A percentile compares a stretch with the other conserved stretches of the same genome.
phyloP scores from a whole-genome alignment of 1,140 invertebrate genomes.

The Aphaenogaster rudis region DNA sequence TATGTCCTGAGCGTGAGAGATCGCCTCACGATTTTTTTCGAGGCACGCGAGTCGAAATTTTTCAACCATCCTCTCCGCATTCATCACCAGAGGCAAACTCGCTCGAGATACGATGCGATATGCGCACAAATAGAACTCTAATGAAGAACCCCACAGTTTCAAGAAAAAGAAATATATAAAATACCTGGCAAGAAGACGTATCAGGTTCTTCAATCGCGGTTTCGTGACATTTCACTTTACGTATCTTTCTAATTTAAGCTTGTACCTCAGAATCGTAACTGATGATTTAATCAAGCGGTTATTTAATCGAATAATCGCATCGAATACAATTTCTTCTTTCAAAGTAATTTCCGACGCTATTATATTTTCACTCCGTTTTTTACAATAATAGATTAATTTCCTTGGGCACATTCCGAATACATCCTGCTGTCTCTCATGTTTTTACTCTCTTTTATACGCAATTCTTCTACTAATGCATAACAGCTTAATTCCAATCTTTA shows the following conservation, averaged over 20 bases:
- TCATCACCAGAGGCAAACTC: slow-evolving; percentile 1
- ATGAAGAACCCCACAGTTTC: not conserved
- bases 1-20: slow-evolving; percentile 25
- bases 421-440: not conserved
- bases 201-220: not conserved
- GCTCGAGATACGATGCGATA: not conserved
- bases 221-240: not conserved
- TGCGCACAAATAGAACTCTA: not conserved
- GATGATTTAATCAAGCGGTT: not conserved
- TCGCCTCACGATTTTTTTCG: slow-evolving; percentile 9
- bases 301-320: slow-evolving; percentile 25
- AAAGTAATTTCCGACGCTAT: not conserved
- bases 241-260: not conserved
- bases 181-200: not conserved
- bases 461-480: not conserved
- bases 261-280: not conserved
- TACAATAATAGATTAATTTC: not conserved
- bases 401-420: not conserved
- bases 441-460: not conserved
- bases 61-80: not conserved
- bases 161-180: not conserved
- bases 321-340: not conserved
- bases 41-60: slow-evolving; percentile 37
- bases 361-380: not conserved
- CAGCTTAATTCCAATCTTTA: not conserved